Conservation (phyloP, 2,888 invertebrate genomes). For the Eupithecia exiguata region DNA sequence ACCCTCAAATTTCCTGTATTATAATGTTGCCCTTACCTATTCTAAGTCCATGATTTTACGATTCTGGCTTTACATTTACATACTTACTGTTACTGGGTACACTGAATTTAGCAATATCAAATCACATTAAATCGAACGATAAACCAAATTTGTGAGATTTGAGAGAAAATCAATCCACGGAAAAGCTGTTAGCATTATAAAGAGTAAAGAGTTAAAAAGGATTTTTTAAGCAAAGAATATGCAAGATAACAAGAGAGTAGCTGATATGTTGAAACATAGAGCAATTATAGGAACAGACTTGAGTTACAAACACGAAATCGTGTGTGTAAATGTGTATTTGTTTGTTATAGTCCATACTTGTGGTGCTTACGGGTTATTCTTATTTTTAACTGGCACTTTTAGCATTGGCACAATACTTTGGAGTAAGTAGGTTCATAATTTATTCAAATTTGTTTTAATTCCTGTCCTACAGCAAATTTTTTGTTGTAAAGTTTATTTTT, state of each 20-base stretch:
- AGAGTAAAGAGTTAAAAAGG: background rate
- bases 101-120: background rate
- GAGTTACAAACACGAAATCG: slow-evolving; percentile 77
- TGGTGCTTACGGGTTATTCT: slow-evolving; percentile 73
- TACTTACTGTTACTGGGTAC: background rate
- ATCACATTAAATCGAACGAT: background rate
- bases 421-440: slow-evolving; percentile 55
- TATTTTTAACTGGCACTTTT: slow-evolving; percentile 54
- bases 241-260: slow-evolving; percentile 6
- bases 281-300: slow-evolving; percentile 60
- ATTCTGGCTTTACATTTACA: background rate
- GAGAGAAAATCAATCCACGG: background rate
- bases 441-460: slow-evolving; percentile 1
- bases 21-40: background rate
- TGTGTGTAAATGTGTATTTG: slow-evolving; percentile 86
- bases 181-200: background rate
- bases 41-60: background rate
- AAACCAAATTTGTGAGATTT: background rate
- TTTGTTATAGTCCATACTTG: slow-evolving; percentile 83
- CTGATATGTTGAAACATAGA: slow-evolving; percentile 18
- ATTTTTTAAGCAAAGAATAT: background rate
- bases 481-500: too few species aligned
- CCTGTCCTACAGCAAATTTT: background rate
- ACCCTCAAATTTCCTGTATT: too few species aligned
- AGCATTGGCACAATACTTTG: slow-evolving; percentile 53